Conservation (phyloP, 1,140 invertebrate genomes). For the Eumaeus atala region DNA sequence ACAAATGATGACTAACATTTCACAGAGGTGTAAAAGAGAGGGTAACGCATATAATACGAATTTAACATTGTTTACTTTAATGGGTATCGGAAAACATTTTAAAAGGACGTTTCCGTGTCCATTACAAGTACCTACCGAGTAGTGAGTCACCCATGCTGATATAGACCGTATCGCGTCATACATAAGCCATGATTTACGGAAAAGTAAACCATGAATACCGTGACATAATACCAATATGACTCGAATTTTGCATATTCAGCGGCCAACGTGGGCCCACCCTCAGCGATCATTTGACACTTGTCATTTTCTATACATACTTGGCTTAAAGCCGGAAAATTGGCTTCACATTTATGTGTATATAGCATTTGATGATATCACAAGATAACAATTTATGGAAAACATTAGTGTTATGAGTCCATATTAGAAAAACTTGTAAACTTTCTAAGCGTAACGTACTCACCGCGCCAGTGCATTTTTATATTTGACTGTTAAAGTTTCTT, state of each 20-base stretch:
- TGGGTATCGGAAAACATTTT: slow-evolving; percentile 58
- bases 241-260: slow-evolving; percentile 31
- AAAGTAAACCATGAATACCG: slow-evolving; percentile 32
- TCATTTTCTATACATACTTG: slow-evolving; percentile 36
- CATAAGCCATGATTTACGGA: slow-evolving; percentile 33
- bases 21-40: no score
- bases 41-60: slow-evolving; percentile 26
- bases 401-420: slow-evolving; percentile 35
- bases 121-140: slow-evolving; percentile 48
- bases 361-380: neutral
- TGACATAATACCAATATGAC: slow-evolving; percentile 28
- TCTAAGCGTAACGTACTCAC: slow-evolving; percentile 82
- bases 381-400: slow-evolving; percentile 15
- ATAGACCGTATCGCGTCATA: slow-evolving; percentile 54
- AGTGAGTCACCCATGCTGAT: slow-evolving; percentile 62
- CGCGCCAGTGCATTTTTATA: slow-evolving; percentile 95
- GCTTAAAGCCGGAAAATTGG: slow-evolving; percentile 36
- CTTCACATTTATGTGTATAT: neutral
- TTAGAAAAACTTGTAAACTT: slow-evolving; percentile 58
- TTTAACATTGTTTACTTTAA: slow-evolving; percentile 51
- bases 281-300: slow-evolving; percentile 62
- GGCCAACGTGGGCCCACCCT: slow-evolving; percentile 69
- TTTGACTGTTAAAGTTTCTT: slow-evolving; percentile 95
- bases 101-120: slow-evolving; percentile 55
- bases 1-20: neutral